Evolutionary conservation across 2,888 invertebrate species (phyloP).

Genomic region (Neocrepidodera transversa): DNA sequence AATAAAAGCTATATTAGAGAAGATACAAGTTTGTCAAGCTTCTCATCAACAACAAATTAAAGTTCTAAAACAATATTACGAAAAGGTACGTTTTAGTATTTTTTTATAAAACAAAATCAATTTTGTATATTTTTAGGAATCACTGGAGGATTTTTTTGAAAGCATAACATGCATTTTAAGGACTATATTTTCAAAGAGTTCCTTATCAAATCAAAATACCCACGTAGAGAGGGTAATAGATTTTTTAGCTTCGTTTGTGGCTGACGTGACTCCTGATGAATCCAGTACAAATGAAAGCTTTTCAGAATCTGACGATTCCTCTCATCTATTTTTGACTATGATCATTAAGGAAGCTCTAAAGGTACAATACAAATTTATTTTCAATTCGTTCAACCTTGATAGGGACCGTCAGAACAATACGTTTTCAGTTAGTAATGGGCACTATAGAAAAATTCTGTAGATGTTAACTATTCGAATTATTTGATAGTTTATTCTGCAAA

Average conservation of each 20-base stretch:
- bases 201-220: slow-evolving; percentile 28
- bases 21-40: slow-evolving; percentile 38
- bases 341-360: slow-evolving; percentile 37
- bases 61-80: slow-evolving; percentile 39
- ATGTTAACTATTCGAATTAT: too few species aligned
- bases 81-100: slow-evolving; percentile 34
- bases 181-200: slow-evolving; percentile 33
- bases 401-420: too few species aligned
- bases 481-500: too few species aligned
- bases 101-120: not conserved
- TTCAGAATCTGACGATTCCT: slow-evolving; percentile 20
- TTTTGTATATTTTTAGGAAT: slow-evolving; percentile 31
- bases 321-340: slow-evolving; percentile 38
- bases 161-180: slow-evolving; percentile 33
- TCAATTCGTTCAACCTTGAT: not conserved
- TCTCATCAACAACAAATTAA: slow-evolving; percentile 44
- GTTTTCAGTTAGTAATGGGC: too few species aligned
- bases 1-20: slow-evolving; percentile 36
- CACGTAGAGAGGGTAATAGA: slow-evolving; percentile 40
- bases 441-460: too few species aligned
- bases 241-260: slow-evolving; percentile 44
- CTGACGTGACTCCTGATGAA: slow-evolving; percentile 34
- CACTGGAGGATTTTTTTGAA: slow-evolving; percentile 35
- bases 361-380: too few species aligned
- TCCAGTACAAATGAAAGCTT: too few species aligned